Evolutionary conservation across 2,113 vertebrate species (phyloP), one percentile per base, ranked within the genome.

Genomic region (Cyprinodon brontotheroides): DNA sequence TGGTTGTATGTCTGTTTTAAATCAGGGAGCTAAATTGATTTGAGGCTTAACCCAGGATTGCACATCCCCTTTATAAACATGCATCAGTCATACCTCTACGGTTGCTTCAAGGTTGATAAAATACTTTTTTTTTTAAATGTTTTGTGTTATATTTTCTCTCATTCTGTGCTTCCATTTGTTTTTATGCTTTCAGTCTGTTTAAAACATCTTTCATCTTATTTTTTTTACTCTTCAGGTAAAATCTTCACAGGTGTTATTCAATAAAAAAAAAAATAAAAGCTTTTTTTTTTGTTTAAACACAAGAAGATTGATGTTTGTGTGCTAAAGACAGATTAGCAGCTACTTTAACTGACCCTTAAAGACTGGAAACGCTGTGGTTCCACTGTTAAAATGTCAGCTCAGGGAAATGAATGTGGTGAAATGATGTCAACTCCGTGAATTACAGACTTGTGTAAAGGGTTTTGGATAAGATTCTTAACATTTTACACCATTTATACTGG

Each of bases 61-160:
- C 86, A 91, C 85, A 87, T 89, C 86, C 74, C 71, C 82, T 84
- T 38, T 37, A 22, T 53, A n/a, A 70, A 59, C n/a, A 48, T 48
- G 29, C 67, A 12, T 61, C 15, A 63, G 38, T 63, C 5, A 45
- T 45, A 45, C 11, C 14, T 57, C 20, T n/a, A 10, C 9, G 2
- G 50, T 6, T 9, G 20, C 0, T 0, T 57, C 20, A 1, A n/a
- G 50, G 17, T n/a, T 57, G 20, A 57, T n/a, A 41, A 4, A 41
- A 41, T 41, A 9, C 9, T 7, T 53, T 7, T 53, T n/a, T 15
- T 20, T 53, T 20, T 15, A 53, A n/a, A n/a, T 57, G 50, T 57
- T n/a, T 29, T 29, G 29, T 57, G 41, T 41, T 50, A 53, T 15
- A 7, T 53, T 53, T 15, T 53, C 14, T 45, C 14, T 50, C 5